Evolutionary conservation across 2,113 vertebrate species (phyloP), one percentile per base, ranked within the genome.

Genomic region (Toxotes chatareus): DNA sequence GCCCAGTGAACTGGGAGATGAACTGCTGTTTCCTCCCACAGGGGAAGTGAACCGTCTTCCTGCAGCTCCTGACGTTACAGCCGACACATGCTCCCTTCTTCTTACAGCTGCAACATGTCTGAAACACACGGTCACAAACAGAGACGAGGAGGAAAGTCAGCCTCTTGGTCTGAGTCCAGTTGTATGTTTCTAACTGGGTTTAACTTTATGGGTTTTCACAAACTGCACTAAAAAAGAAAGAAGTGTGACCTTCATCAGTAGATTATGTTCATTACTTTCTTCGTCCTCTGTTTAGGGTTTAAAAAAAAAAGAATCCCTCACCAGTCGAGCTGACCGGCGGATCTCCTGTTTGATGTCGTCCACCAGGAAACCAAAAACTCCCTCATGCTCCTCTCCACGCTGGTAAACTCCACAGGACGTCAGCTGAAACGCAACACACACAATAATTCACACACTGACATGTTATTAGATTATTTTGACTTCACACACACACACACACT

Each of bases 331-430:
- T 34, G 97, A 96, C 89, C 98, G 95, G 1, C 92, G 94, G 42
- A 95, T 83, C 94, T 99, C 98, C 92, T 94, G 96, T 80, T 88
- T 96, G 88, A 99, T 98, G 89, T 99, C 98, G 1, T 93, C 89
- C 51, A 97, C 89, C 79, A 99, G 95, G 93, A 99, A 99, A 38
- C 98, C 98, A 78, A 96, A 95, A 44, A 99, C 85, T 38, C 97
- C 98, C 92, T 99, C 96, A 72, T 93, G 69, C 86, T 99, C 97
- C 88, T 96, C 66, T 21, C 98, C 98, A 57, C 96, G 96, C 89
- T 99, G 98, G 95, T 96, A 99, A 86, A 99, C 95, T 47, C 98
- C 98, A 94, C 97, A 97, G 51, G 98, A 97, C 90, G 97, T 97
- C 86, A 99, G 91, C 98, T 99, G 84, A 17, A 63, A 86, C 21